phyloP scores from a whole-genome alignment of 1,140 invertebrate species.

The Amyelois transitella region DNA sequence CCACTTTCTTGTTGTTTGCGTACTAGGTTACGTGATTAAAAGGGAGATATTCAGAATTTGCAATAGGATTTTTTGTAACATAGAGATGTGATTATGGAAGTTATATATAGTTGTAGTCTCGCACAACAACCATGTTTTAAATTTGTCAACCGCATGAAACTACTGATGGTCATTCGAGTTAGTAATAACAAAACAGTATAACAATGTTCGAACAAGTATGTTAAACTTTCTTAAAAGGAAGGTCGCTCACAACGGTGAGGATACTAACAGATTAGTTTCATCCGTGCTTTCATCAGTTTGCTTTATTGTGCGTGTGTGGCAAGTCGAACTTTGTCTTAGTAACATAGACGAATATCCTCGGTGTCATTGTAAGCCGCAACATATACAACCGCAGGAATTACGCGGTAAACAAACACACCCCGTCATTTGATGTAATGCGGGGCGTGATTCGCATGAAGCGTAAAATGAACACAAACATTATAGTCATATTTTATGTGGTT shows the following conservation, averaged over 20 bases:
- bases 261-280: conserved; percentile 8
- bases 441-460: conserved; percentile 14
- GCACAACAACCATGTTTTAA: too few relatives aligned
- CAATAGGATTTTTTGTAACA: too few relatives aligned
- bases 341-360: conserved; percentile 25
- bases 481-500: not conserved
- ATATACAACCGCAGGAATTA: conserved; percentile 16
- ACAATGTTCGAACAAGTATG: too few relatives aligned
- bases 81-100: too few relatives aligned
- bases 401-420: conserved; percentile 15
- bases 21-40: too few relatives aligned
- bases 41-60: too few relatives aligned
- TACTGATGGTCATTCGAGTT: too few relatives aligned
- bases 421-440: conserved; percentile 18
- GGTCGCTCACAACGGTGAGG: not conserved
- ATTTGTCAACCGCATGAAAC: too few relatives aligned
- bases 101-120: too few relatives aligned
- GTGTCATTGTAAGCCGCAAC: conserved; percentile 13
- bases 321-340: conserved; percentile 17
- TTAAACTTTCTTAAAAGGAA: conserved; percentile 7
- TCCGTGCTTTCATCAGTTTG: conserved; percentile 4
- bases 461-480: not conserved
- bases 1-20: not conserved
- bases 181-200: too few relatives aligned
- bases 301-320: conserved; percentile 2